Base-by-base conservation (phyloP, 2,113 vertebrate species). In the Arvicanthis niloticus region DNA sequence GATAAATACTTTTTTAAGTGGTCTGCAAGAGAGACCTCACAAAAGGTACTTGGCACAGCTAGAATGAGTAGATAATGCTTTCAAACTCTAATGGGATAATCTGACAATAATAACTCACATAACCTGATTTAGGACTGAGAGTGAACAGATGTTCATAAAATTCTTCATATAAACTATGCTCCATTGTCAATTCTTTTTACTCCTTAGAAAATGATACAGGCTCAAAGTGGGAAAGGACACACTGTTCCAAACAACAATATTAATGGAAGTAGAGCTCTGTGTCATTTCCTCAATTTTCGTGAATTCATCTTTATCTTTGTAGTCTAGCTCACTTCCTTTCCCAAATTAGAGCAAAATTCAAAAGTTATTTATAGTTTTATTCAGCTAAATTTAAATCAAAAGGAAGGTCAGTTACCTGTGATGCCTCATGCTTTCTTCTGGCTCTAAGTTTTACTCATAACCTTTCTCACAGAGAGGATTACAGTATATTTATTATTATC, bases 241-340 rank as follows among this genome's bases (percentile, higher is more conserved):
- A 95, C 95, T 98, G 97, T 97, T 96, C 95, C 96, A 91, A 84
- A 78, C 53, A 97, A 97, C 96, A 98, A 97, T 96, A 94, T 94
- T 91, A 92, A 96, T 95, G 62, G 67, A 97, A 98, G 92, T 92
- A 92, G 89, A 94, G 87, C 85, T 80, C 93, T 91, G 95, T 89
- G 81, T 97, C 15, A 81, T 22, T 90, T 96, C 93, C 97, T 88
- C 56, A 67, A 91, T 92, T 85, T 95, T 86, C 53, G 94, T 68
- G 45, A 95, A 94, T 22, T 22, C 95, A 96, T 84, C 85, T 97
- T 97, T 97, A 96, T 94, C 96, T 97, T 95, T 73, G 87, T 81
- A 92, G 42, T 73, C 56, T 84, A 88, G 95, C 77, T 97, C 88
- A 93, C 91, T 98, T 97, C 97, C 97, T 58, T 89, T 91, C 91